Conservation (phyloP, 2,797 vertebrate species). For the Phrynocephalus forsythii region DNA sequence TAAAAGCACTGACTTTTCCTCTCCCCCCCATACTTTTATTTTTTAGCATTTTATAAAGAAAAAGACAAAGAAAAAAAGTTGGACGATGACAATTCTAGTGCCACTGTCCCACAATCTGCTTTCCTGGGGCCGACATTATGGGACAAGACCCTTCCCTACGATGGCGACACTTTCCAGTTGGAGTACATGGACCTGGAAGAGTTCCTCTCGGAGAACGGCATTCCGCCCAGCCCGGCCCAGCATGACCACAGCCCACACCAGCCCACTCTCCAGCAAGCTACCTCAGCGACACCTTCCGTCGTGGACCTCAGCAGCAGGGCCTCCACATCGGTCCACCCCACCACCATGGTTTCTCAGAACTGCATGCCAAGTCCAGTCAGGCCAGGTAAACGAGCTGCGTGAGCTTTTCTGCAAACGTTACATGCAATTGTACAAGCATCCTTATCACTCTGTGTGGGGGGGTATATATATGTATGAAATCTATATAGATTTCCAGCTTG, state of each 20-base stretch:
- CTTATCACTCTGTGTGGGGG: neutral
- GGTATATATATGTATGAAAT: too few relatives aligned
- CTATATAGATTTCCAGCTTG: too few relatives aligned
- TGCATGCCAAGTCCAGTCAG: conserved; percentile 88
- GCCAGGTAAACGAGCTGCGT: conserved; percentile 83
- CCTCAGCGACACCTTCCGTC: conserved; percentile 83
- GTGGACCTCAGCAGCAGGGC: conserved; percentile 92
- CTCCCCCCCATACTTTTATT: neutral
- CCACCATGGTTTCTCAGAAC: conserved; percentile 84
- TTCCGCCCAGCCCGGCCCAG: conserved; percentile 90
- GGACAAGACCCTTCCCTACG: conserved; percentile 98
- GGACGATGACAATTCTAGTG: conserved; percentile 88
- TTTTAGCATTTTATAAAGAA: conserved; percentile 89
- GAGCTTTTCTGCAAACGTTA: conserved; percentile 19
- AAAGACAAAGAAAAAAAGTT: conserved; percentile 94
- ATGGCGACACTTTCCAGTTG: conserved; percentile 96
- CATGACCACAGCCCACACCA: conserved; percentile 83
- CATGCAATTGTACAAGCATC: neutral
- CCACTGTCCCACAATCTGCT: conserved; percentile 90
- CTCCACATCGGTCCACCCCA: conserved; percentile 85
- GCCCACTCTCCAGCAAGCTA: conserved; percentile 79
- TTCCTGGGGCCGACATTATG: conserved; percentile 97
- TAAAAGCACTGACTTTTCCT: neutral
- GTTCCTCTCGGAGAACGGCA: conserved; percentile 97
- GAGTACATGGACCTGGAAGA: conserved; percentile 99